These are phyloP conservation scores for Panthera uncia DNA, from an alignment of 2,113 vertebrate species.

Conservation along the genomic window DNA sequence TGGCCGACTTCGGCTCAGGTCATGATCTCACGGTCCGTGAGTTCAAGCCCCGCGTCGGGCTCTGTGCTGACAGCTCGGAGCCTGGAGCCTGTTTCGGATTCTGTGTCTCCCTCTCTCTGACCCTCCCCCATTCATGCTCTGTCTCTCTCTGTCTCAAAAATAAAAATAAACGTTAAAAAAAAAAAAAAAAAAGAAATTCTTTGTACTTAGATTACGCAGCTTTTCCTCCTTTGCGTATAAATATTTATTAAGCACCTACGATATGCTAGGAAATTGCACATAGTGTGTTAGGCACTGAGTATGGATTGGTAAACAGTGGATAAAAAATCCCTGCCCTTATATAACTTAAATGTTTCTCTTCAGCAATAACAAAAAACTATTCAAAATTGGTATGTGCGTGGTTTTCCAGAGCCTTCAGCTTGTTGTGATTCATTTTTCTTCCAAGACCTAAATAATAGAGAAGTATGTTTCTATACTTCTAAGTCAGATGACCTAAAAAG, in stretches of 20 bases:
- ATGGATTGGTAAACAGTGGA: neutral
- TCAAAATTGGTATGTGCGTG: neutral
- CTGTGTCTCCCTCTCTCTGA: too few species aligned
- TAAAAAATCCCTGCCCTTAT: neutral
- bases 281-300: neutral
- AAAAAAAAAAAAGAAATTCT: neutral
- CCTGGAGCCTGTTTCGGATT: too few species aligned
- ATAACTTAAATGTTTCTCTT: neutral
- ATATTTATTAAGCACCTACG: conserved; percentile 3
- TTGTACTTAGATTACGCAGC: neutral
- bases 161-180: too few species aligned
- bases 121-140: too few species aligned
- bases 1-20: too few species aligned
- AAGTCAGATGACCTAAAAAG: neutral
- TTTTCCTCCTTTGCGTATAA: neutral
- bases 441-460: neutral
- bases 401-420: conserved; percentile 20
- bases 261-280: neutral
- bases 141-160: too few species aligned
- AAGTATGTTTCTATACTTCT: neutral
- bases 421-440: neutral
- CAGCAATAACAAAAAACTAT: neutral
- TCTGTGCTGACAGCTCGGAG: too few species aligned
- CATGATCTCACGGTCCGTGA: too few species aligned
- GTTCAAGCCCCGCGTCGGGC: too few species aligned